Percentiles rank a stretch among this genome's conserved stretches.
phyloP scores from a whole-genome alignment of 2,888 invertebrate species.

The Orthosia incerta region DNA sequence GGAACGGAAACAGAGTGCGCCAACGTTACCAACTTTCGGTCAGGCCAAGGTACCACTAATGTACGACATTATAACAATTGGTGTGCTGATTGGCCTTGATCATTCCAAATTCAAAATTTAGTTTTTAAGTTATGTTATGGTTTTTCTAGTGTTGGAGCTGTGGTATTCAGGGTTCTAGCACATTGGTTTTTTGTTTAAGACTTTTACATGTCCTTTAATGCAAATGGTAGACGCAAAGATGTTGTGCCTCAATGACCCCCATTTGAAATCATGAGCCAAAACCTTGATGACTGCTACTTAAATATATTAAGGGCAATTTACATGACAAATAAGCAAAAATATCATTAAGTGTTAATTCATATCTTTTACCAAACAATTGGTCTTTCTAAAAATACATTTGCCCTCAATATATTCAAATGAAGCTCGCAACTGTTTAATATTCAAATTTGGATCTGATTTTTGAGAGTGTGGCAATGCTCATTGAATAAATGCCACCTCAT shows the following conservation, averaged over 20 bases:
- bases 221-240: background rate
- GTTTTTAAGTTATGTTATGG: conserved; percentile 76
- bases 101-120: conserved; percentile 90
- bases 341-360: background rate
- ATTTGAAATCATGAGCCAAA: conserved; percentile 7
- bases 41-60: conserved; percentile 90
- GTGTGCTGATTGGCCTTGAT: conserved; percentile 89
- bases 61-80: conserved; percentile 83
- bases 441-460: conserved; percentile 56
- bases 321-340: background rate
- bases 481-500: conserved; percentile 82
- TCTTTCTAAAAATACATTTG: background rate
- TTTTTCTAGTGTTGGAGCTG: conserved; percentile 72
- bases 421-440: conserved; percentile 67
- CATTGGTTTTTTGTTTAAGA: conserved; percentile 2
- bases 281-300: conserved; percentile 6
- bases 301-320: conserved; percentile 37
- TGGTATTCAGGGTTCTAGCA: conserved; percentile 36
- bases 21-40: conserved; percentile 88
- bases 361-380: background rate
- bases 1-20: conserved; percentile 87
- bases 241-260: background rate
- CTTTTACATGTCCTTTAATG: background rate
- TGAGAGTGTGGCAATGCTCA: conserved; percentile 86
- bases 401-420: conserved; percentile 35